Evolutionary conservation across 2,888 invertebrate species (phyloP).

Genomic region (Caenorhabditis plicata): DNA sequence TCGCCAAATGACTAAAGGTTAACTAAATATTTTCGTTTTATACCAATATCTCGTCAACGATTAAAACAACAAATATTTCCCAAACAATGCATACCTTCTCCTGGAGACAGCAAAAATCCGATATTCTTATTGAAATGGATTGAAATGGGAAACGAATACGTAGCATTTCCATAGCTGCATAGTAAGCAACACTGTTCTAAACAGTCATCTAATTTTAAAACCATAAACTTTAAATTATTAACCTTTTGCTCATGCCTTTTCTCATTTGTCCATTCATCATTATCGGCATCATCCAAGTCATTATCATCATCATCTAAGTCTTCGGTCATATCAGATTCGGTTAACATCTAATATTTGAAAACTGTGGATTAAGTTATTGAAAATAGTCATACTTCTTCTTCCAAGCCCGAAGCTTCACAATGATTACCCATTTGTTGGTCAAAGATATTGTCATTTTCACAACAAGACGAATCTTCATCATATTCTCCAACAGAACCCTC

Average conservation of each 20-base stretch:
- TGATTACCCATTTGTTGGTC: slow-evolving; percentile 15
- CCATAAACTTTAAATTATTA: too few species aligned
- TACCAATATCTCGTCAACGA: too few species aligned
- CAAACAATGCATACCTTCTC: slow-evolving; percentile 34
- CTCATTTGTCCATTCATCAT: slow-evolving; percentile 37
- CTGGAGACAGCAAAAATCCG: slow-evolving; percentile 55
- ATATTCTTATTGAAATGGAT: slow-evolving; percentile 54
- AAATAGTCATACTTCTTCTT: neutral
- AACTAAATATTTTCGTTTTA: too few species aligned
- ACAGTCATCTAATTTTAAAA: too few species aligned
- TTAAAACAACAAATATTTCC: too few species aligned
- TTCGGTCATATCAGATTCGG: slow-evolving; percentile 21
- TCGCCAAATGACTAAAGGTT: too few species aligned
- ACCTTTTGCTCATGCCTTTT: slow-evolving; percentile 24
- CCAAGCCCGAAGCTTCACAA: slow-evolving; percentile 1
- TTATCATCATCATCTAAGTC: slow-evolving; percentile 11
- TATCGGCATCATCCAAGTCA: slow-evolving; percentile 7
- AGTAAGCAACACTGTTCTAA: slow-evolving; percentile 31
- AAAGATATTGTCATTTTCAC: neutral
- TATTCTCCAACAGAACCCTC: slow-evolving; percentile 33
- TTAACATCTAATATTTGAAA: slow-evolving; percentile 1
- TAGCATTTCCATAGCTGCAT: slow-evolving; percentile 55
- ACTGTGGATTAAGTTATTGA: neutral
- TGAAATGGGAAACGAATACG: slow-evolving; percentile 59
- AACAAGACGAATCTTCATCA: slow-evolving; percentile 18